Base-by-base conservation (phyloP, 2,888 invertebrate genomes). In the Oithona nana region DNA sequence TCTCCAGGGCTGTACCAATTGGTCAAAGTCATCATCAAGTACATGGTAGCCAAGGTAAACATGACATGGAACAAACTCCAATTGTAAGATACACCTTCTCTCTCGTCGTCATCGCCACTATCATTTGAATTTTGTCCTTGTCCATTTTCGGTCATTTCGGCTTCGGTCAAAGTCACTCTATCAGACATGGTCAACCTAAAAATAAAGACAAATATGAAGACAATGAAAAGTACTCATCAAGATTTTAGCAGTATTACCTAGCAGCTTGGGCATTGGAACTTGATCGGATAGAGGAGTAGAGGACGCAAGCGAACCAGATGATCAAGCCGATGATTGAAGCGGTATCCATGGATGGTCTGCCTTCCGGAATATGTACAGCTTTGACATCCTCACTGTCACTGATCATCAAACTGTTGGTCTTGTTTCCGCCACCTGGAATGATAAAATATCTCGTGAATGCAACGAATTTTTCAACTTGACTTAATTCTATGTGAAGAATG, bases 21-120 rank as follows among this genome's bases (percentile, higher is more conserved):
- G 68, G 98, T 98, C 64, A 98, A 80, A 1, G 97, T 97, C 98
- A 99, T 98, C 98, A 99, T 98, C 63, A 98, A 86, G 74, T 98
- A 99, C 13, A 99, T 81, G 0, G 95, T 90, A 56, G 94, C 95
- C 68, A 97, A 81, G 24, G 86, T 88, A 76, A 98, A 90, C 79
- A 97, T 93, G 67, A 90, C 76, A 75, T 97, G 95, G 79, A 95
- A 95, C 78, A 93, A 88, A 65, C 87, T 87, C 90, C 97, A 97
- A 65, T 83, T 88, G 76, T 97, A 97, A 4, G 88, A 86, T 26
- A 94, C 88, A 57, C 77, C 77, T 11, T 87, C 88, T 57, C 84
- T 85, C 73, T 98, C 98, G 73, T 94, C 94, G 75, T 98, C 97
- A 81, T 97, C 97, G 81, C 84, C 88, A 64, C 24, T 24, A 2